Base-by-base conservation (phyloP, 2,113 vertebrate species). In the Mirza zaza region DNA sequence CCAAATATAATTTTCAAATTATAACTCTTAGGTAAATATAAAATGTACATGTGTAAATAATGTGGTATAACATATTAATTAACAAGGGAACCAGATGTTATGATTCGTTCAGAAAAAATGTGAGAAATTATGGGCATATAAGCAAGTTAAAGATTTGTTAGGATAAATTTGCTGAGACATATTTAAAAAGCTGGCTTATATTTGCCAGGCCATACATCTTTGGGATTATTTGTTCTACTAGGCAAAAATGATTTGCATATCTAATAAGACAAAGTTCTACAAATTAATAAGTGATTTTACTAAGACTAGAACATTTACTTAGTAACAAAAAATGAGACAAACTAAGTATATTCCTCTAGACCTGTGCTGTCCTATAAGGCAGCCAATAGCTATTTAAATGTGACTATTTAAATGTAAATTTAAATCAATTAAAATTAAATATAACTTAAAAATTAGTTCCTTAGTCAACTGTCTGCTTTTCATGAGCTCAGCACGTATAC, bases 1-100 rank as follows among this genome's bases (percentile, higher is more conserved):
- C 71, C 39, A 77, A 76, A 61, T 76, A 93, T 61, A 20, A 80
- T 88, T 70, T 94, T 42, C 23, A 92, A 86, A 67, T 77, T n/a
- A 90, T 80, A 3, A n/a, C 8, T 80, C 59, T 77, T 17, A 75
- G 27, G 36, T 34, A 67, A 94, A 86, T 59, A 92, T 52, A 77
- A 90, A 89, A 55, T 45, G 1, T 32, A 34, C 21, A 10, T 65
- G 18, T 70, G 27, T 81, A 84, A 95, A 84, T 57, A 68, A 48
- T 81, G 75, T 83, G 34, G 18, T 34, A 8, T 63, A 87, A 83
- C 18, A 80, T 70, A 32, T 71, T 77, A 87, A 71, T 89, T 86
- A 68, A 42, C 25, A 68, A 90, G 15, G 55, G 36, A 90, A 73
- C 7, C 32, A 68, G 48, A 75, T 61, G 34, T 67, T 79, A 42